Evolutionary conservation across 2,113 vertebrate species (phyloP), one percentile per base, ranked within the genome.

Genomic region (Perca fluviatilis): DNA sequence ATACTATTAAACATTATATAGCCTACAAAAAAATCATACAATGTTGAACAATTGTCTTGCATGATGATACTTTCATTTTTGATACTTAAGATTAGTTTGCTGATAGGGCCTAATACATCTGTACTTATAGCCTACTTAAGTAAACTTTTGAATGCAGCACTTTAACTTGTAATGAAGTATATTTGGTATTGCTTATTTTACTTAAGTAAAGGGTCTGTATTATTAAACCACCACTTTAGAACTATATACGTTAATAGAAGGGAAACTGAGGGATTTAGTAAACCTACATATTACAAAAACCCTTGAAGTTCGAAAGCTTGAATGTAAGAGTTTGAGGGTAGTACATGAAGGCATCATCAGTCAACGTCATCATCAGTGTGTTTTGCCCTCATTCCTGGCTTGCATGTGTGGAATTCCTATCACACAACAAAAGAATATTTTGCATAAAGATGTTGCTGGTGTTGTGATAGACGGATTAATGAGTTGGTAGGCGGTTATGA

Each of bases 371-470:
- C 63, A 49, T 62, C 57, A 43, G 46, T 57, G 61, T 80, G 80
- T 76, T 80, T 82, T 83, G 53, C 76, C 78, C 82, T 87, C 84
- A 86, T 89, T 90, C 87, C 85, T 54, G 79, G 47, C 36, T 69
- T 58, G 75, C 86, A 87, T 89, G 79, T 77, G 81, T 92, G 81
- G 80, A 89, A 93, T 93, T 93, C 91, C 90, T 86, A 72, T 75
- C 77, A 85, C 71, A 74, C 74, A 91, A 86, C 85, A 89, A 85
- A 82, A 74, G 63, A 82, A 79, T 70, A 81, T 75, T 77, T 67
- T 77, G 11, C 30, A 79, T 57, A 23, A 74, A 88, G 21, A 73
- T 71, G 27, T 74, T 46, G 49, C 16, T 53, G 21, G 10, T 74
- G 7, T 68, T 68, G 14, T 51, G 12, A 67, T 13, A 36, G 19